Base-by-base conservation (phyloP, 2,888 invertebrate genomes). In the Marronus borbonicus region DNA sequence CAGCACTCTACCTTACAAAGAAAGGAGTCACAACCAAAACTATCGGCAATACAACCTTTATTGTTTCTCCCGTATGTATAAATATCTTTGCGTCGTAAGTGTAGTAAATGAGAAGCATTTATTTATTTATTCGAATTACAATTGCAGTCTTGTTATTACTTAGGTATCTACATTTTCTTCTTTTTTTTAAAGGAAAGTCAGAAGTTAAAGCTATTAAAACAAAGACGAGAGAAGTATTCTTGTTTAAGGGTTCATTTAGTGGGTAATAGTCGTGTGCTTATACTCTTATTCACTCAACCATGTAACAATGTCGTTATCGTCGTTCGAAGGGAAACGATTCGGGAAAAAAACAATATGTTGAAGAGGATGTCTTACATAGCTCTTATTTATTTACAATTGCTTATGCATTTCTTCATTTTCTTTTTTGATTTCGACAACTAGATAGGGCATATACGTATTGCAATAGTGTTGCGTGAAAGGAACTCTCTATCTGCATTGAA, bases 131-230 rank as follows among this genome's bases (percentile, higher is more conserved):
- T n/a, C 70, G 80, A 81, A 81, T 80, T 82, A 79, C 80, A 20
- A 80, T 80, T 79, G 81, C 82, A 82, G 82, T 82, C 82, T 82
- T 82, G 76, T 78, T 80, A 80, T 81, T 78, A 78, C 79, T 78
- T 78, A 75, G 65, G 58, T 78, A 68, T 66, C 58, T 39, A 68
- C 55, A 76, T 39, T 52, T 31, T 52, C 24, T 49, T 20, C 55
- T 39, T 10, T 8, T 39, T 39, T 44, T 12, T 0, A 44, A 44
- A 44, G 44, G 44, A 44, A 44, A 44, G 0, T 44, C 2, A 44
- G 12, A 44, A 44, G 44, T 44, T 12, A 44, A 44, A 44, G 31
- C 31, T 5, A 31, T 31, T 4, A 31, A 31, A 31, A 31, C 12
- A 14, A 55, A 69, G 28, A 69, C 31, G 28, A 24, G 7, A 24